Conservation (phyloP, 2,797 vertebrate species). For the Enteromius paludinosus region DNA sequence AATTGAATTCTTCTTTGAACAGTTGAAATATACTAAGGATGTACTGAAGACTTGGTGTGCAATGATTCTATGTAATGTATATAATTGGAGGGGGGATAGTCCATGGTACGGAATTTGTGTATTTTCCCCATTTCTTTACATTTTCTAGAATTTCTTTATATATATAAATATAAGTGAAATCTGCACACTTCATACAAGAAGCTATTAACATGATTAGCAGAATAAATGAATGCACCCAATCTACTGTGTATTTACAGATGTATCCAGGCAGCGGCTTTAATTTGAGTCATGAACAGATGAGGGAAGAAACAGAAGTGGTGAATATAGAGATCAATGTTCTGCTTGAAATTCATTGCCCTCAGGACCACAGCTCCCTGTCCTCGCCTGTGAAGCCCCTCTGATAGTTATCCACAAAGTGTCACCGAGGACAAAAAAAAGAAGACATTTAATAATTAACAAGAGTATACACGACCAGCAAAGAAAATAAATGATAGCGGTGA, state of each 20-base stretch:
- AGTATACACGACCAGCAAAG: conserved; percentile 84
- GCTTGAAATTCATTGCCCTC: conserved; percentile 50
- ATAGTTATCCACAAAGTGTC: conserved; percentile 77
- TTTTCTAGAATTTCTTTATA: not conserved
- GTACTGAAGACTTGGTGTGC: not conserved
- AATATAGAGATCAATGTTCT: conserved; percentile 54
- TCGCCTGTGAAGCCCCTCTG: conserved; percentile 57
- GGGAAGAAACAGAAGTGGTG: not conserved
- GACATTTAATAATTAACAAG: conserved; percentile 84
- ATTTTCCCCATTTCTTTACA: not conserved
- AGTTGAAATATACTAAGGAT: not conserved
- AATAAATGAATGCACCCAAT: not conserved
- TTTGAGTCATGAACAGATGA: conserved; percentile 13
- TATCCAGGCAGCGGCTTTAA: conserved; percentile 10
- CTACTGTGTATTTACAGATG: not conserved
- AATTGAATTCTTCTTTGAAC: not conserved
- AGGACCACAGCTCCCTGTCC: conserved; percentile 36
- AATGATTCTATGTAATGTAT: not conserved
- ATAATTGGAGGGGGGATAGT: too few relatives aligned
- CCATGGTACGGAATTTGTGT: not conserved
- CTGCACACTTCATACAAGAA: not conserved
- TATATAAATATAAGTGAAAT: too few relatives aligned
- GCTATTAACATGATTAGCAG: not conserved
- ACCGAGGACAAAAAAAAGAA: conserved; percentile 68
- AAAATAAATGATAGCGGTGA: conserved; percentile 82